These are phyloP conservation scores for Fundulus diaphanus DNA, from an alignment of 2,797 vertebrate genomes.

Conservation along the genomic window DNA sequence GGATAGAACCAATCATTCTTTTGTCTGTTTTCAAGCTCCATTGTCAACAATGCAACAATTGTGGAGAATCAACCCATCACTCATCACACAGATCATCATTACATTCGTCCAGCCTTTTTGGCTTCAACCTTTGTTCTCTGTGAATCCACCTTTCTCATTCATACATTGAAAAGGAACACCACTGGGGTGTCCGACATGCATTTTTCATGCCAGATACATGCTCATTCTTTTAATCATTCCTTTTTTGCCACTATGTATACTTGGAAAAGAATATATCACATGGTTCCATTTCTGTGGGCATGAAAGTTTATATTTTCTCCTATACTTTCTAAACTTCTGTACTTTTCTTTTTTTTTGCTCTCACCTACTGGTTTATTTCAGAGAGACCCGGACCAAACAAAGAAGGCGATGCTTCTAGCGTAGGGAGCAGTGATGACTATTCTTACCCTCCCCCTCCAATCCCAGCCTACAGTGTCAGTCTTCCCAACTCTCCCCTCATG, in stretches of 20 bases:
- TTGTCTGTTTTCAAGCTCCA: background rate
- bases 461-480: slow-evolving; percentile 56
- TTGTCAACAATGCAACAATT: background rate
- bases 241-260: background rate
- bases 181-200: no score
- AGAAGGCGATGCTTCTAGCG: slow-evolving; percentile 1
- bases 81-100: background rate
- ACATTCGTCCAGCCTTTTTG: slow-evolving; percentile 2
- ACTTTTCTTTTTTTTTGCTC: slow-evolving; percentile 15
- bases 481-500: slow-evolving; percentile 55
- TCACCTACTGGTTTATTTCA: slow-evolving; percentile 32
- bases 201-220: background rate
- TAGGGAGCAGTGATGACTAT: slow-evolving; percentile 58
- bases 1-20: background rate
- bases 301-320: background rate
- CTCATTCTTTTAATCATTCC: background rate
- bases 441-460: slow-evolving; percentile 64
- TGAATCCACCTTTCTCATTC: background rate
- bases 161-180: background rate
- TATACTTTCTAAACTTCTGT: background rate
- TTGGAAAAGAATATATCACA: background rate
- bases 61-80: background rate
- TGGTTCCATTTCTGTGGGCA: background rate
- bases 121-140: background rate
- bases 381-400: slow-evolving; percentile 15